These are phyloP conservation scores for Drosophila leontia DNA, from an alignment of 1,140 invertebrate species.

Conservation along the genomic window DNA sequence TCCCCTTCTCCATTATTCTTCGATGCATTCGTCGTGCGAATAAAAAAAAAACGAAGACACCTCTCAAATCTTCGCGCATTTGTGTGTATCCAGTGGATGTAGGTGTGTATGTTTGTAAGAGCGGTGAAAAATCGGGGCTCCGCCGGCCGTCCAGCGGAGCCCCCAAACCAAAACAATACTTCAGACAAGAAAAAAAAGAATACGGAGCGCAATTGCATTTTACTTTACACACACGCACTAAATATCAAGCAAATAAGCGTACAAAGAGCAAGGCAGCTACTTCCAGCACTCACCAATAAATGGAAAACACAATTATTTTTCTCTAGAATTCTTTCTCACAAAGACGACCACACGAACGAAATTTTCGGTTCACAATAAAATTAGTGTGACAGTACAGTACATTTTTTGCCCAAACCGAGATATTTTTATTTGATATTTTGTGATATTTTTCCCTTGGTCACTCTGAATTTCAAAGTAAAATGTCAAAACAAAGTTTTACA, in stretches of 20 bases:
- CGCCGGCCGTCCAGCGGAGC: constrained; percentile 47
- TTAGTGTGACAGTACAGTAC: background rate
- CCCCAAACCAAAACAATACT: constrained; percentile 13
- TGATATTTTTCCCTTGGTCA: too few relatives aligned
- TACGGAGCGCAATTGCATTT: background rate
- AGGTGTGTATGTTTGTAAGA: background rate
- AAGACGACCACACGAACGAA: constrained; percentile 4
- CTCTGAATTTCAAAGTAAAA: too few relatives aligned
- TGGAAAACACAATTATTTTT: constrained; percentile 6
- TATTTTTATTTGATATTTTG: too few relatives aligned
- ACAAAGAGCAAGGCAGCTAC: background rate
- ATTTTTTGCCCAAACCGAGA: too few relatives aligned
- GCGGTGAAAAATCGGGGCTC: constrained; percentile 57
- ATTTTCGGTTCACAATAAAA: background rate
- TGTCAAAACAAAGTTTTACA: too few relatives aligned
- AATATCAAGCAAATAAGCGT: background rate
- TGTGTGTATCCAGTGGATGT: constrained; percentile 69
- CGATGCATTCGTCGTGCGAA: constrained; percentile 64
- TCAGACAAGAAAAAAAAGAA: background rate
- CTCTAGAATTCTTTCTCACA: background rate
- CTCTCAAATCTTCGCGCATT: constrained; percentile 48
- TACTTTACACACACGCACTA: background rate
- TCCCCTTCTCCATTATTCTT: constrained; percentile 40
- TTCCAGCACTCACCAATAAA: constrained; percentile 7
- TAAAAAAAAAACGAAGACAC: constrained; percentile 62